phyloP scores from a whole-genome alignment of 2,888 invertebrate species.

The Hydriomena furcata region DNA sequence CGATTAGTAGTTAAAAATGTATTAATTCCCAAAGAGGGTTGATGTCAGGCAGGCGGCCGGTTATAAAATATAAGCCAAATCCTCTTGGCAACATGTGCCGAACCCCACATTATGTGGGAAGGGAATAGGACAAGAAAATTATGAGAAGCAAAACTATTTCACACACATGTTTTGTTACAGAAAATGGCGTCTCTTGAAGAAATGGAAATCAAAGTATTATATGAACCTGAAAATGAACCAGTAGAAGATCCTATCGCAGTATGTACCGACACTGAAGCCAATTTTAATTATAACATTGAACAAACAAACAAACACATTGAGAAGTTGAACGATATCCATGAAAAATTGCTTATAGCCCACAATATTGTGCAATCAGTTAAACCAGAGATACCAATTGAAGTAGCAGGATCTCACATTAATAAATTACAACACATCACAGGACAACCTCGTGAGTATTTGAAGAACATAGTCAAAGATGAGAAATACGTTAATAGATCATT shows the following conservation, averaged over 20 bases:
- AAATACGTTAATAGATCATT: slow-evolving; percentile 17
- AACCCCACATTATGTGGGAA: too few species aligned
- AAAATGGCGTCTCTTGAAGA: slow-evolving; percentile 7
- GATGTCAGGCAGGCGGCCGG: too few species aligned
- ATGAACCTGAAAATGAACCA: neutral
- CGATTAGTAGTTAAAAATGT: too few species aligned
- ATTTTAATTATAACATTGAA: neutral
- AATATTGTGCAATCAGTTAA: slow-evolving; percentile 7
- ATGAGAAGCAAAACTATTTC: too few species aligned
- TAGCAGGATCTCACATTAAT: neutral
- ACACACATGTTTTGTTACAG: neutral
- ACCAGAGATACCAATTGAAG: neutral
- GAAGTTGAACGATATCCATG: neutral
- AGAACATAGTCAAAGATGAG: neutral
- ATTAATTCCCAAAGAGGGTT: too few species aligned
- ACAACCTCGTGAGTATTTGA: neutral
- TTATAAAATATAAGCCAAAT: too few species aligned
- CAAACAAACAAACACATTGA: neutral
- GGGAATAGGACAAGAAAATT: too few species aligned
- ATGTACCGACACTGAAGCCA: neutral
- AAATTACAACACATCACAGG: slow-evolving; percentile 8
- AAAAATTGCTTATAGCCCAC: neutral
- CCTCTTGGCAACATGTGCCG: too few species aligned
- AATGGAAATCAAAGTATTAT: neutral
- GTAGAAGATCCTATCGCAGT: neutral